phyloP scores from a whole-genome alignment of 2,888 invertebrate genomes.

The Nematopogon swammerdamellus region DNA sequence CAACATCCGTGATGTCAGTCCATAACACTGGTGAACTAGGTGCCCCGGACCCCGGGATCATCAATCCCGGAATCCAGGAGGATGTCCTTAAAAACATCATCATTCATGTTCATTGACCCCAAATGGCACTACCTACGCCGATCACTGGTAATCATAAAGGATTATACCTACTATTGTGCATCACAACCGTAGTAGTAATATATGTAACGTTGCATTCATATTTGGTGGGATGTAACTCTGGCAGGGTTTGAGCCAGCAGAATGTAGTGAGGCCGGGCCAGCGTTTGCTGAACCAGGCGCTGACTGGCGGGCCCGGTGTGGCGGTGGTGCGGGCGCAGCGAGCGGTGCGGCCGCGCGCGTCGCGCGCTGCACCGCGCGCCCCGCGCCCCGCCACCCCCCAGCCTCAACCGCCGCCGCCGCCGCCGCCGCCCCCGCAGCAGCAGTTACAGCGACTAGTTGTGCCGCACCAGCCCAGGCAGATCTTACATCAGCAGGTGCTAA shows the following conservation, averaged over 20 bases:
- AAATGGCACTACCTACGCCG: too few species aligned
- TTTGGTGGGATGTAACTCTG: too few species aligned
- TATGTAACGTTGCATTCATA: too few species aligned
- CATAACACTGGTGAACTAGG: too few species aligned
- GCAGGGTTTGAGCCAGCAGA: not conserved
- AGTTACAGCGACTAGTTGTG: not conserved
- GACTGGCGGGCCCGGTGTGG: slow-evolving; percentile 16
- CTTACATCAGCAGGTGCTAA: not conserved
- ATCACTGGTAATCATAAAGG: too few species aligned
- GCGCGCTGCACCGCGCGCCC: not conserved
- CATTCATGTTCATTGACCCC: too few species aligned
- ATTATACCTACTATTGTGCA: too few species aligned
- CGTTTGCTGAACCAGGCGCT: slow-evolving; percentile 35
- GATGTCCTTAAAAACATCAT: too few species aligned
- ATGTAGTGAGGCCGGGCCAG: slow-evolving; percentile 20
- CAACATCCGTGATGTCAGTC: too few species aligned
- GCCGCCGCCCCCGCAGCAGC: not conserved
- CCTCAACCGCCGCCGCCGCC: not conserved
- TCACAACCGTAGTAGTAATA: too few species aligned
- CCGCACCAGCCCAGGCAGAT: not conserved
- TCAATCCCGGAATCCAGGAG: too few species aligned
- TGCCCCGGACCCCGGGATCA: too few species aligned
- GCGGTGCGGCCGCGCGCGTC: slow-evolving; percentile 3
- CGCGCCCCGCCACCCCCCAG: slow-evolving; percentile 11
- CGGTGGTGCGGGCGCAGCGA: slow-evolving; percentile 9